Conservation (phyloP, 2,888 invertebrate genomes). For the Acleris laterana region DNA sequence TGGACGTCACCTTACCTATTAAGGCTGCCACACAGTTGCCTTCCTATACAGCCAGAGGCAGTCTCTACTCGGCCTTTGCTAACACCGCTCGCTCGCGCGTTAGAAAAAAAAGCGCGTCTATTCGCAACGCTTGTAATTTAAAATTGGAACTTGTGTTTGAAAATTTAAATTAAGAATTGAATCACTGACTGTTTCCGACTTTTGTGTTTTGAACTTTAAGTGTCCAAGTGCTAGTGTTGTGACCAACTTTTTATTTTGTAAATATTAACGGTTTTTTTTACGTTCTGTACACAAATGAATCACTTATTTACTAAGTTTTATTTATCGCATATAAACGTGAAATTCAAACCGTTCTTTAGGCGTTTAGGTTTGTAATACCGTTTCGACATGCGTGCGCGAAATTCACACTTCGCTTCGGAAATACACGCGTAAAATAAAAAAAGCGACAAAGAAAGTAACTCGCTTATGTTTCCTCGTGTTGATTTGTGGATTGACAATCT, state of each 20-base stretch:
- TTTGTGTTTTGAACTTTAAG: constrained; percentile 10
- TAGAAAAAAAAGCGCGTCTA: constrained; percentile 40
- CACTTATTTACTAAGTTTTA: constrained; percentile 8
- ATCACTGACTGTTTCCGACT: constrained; percentile 2
- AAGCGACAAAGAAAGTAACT: constrained; percentile 48
- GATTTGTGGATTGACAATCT: constrained; percentile 32
- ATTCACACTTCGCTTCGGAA: constrained; percentile 44
- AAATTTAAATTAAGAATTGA: neutral
- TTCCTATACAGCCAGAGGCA: constrained; percentile 45
- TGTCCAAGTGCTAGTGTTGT: constrained; percentile 28
- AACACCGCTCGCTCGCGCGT: constrained; percentile 61
- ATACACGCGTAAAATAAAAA: constrained; percentile 37
- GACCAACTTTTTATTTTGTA: constrained; percentile 13
- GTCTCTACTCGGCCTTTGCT: constrained; percentile 63
- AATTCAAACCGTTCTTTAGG: constrained; percentile 21
- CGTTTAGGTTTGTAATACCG: constrained; percentile 37
- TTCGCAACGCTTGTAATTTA: constrained; percentile 20
- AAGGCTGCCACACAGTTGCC: constrained; percentile 45
- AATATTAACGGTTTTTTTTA: constrained; percentile 23
- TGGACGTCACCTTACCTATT: constrained; percentile 43
- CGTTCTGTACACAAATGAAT: constrained; percentile 31
- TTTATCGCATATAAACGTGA: constrained; percentile 12
- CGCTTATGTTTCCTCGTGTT: constrained; percentile 38
- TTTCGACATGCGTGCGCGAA: constrained; percentile 47
- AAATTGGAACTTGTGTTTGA: constrained; percentile 24